These are phyloP conservation scores for Sminthurinus aureus DNA, from an alignment of 2,888 invertebrate species.

Conservation along the genomic window DNA sequence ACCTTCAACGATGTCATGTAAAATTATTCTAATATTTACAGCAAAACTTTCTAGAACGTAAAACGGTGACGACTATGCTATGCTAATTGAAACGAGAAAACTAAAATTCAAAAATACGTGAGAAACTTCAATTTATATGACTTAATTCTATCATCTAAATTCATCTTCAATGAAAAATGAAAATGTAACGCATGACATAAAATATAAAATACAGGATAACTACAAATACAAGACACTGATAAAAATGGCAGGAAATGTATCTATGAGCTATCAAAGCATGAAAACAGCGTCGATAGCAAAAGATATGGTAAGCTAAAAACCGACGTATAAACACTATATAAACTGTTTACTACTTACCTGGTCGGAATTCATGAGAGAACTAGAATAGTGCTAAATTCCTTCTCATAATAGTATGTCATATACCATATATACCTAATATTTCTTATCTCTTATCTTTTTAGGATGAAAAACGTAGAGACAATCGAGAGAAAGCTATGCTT, in stretches of 20 bases:
- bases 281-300: conserved; percentile 48
- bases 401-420: neutral
- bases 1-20: too few relatives aligned
- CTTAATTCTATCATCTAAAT: too few relatives aligned
- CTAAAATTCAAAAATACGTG: too few relatives aligned
- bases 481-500: conserved; percentile 55
- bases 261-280: conserved; percentile 40
- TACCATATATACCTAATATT: neutral
- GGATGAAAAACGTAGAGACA: conserved; percentile 55
- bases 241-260: conserved; percentile 7
- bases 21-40: too few relatives aligned
- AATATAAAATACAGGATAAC: neutral
- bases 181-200: too few relatives aligned
- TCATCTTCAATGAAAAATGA: too few relatives aligned
- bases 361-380: neutral
- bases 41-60: too few relatives aligned
- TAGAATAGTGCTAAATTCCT: neutral
- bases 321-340: neutral
- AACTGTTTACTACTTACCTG: neutral
- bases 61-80: too few relatives aligned
- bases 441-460: conserved; percentile 21
- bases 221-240: neutral
- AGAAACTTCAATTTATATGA: too few relatives aligned
- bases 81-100: too few relatives aligned
- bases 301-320: conserved; percentile 46